Conservation (phyloP, 2,888 invertebrate species). For the Ypsolopha sequella region DNA sequence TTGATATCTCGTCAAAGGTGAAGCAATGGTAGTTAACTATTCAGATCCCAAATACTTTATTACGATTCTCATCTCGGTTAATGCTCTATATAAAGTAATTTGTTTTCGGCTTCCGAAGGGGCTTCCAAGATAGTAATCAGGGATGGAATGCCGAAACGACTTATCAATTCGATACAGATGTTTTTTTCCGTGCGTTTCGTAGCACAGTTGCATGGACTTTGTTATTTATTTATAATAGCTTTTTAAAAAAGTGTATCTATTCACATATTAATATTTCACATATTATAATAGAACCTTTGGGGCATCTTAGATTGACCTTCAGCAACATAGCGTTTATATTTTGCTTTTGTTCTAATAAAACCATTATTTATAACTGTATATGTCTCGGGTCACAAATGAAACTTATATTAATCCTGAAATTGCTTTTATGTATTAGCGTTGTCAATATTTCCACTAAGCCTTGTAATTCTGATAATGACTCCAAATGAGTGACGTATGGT, state of each 20-base stretch:
- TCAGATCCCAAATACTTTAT: slow-evolving; percentile 24
- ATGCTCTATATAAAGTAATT: slow-evolving; percentile 33
- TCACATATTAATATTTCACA: slow-evolving; percentile 10
- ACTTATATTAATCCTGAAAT: too few species aligned
- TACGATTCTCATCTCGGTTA: slow-evolving; percentile 5
- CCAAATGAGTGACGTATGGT: background rate
- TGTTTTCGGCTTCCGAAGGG: slow-evolving; percentile 46
- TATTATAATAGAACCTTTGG: slow-evolving; percentile 13
- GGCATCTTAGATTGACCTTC: slow-evolving; percentile 17
- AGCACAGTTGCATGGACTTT: slow-evolving; percentile 9
- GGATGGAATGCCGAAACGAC: slow-evolving; percentile 41
- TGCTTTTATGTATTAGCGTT: too few species aligned
- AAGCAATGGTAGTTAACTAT: slow-evolving; percentile 15
- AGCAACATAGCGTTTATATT: background rate
- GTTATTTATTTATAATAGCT: slow-evolving; percentile 17
- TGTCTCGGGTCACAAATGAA: background rate
- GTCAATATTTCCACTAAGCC: too few species aligned
- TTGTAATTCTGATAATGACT: background rate
- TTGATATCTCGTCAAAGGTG: background rate
- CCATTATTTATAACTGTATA: background rate
- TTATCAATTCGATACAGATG: slow-evolving; percentile 41
- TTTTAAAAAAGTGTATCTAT: slow-evolving; percentile 2
- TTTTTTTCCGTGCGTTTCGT: slow-evolving; percentile 21
- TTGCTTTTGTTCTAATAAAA: slow-evolving; percentile 2
- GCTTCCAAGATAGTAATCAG: slow-evolving; percentile 34